These are phyloP conservation scores for Xanthostigma xanthostigma DNA, from an alignment of 2,888 invertebrate genomes.

Conservation along the genomic window DNA sequence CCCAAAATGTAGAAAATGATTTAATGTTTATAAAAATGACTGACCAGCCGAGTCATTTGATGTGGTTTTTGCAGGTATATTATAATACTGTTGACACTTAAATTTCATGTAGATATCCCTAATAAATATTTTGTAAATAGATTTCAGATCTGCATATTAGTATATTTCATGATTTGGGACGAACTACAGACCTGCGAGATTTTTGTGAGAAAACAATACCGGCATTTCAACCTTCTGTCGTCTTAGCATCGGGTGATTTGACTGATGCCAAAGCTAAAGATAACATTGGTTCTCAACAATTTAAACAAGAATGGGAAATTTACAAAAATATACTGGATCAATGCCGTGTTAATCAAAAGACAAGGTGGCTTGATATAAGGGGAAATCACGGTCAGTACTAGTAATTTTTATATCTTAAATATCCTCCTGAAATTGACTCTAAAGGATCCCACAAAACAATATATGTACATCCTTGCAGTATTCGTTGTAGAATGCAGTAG, in stretches of 20 bases:
- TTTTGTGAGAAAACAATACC: conserved; percentile 64
- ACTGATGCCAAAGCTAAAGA: conserved; percentile 75
- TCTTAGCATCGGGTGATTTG: conserved; percentile 75
- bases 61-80: conserved; percentile 66
- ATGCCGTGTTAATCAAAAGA: conserved; percentile 47
- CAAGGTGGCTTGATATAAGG: conserved; percentile 75
- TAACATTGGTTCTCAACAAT: conserved; percentile 67
- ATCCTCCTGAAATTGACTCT: too few species aligned
- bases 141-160: conserved; percentile 84
- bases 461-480: too few species aligned
- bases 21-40: conserved; percentile 29
- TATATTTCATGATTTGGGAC: conserved; percentile 57
- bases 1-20: conserved; percentile 5
- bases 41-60: conserved; percentile 40
- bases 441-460: too few species aligned
- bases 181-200: conserved; percentile 61
- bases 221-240: conserved; percentile 56
- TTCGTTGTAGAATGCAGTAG: too few species aligned
- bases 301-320: conserved; percentile 65
- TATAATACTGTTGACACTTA: conserved; percentile 5
- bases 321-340: conserved; percentile 57
- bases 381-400: conserved; percentile 70
- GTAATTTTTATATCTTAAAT: not conserved
- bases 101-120: too few species aligned
- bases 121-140: conserved; percentile 28